Base-by-base conservation (phyloP, 2,888 invertebrate species). In the Saturnia pavonia region DNA sequence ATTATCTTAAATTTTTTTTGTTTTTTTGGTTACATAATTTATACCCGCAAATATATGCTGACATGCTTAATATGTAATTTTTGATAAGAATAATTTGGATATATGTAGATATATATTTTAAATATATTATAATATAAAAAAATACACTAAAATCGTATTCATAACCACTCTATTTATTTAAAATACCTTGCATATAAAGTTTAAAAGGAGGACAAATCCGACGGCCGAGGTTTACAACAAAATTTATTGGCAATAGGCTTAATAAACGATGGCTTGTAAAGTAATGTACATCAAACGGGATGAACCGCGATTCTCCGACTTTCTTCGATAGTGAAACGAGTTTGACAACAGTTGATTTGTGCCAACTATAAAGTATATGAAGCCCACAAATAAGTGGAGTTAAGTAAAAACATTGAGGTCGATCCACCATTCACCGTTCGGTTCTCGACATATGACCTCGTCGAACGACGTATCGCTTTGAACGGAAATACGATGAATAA, bases 381-480 rank as follows among this genome's bases (percentile, higher is more conserved):
- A 65, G 40, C 40, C 40, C 19, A 70, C 60, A 73, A 71, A 73
- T 67, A 74, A 57, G 69, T 69, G 71, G 71, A 72, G 54, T 70
- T 70, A 69, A 69, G 74, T 73, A 72, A 73, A 70, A 40, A 67
- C 51, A 66, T 70, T 51, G 69, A 48, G 66, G 66, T 65, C 65
- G 65, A 34, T 65, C 75, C 78, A 71, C 78, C 77, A 70, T 73
- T 82, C 82, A 54, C 66, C 51, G 76, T 75, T 72, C 71, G 71
- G 73, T 73, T 75, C 71, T 69, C 72, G 78, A 78, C 79, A 77
- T 77, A 74, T 75, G 82, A 80, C 82, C 82, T 82, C 81, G 81
- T 75, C 73, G 74, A 73, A 73, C 71, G 40, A n/a, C 65, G 65
- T n/a, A 40, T 65, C n/a, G 65, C 40, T 65, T 34, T 4, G 40